Conservation (phyloP, 1,140 invertebrate genomes). For the Ostrea edulis region DNA sequence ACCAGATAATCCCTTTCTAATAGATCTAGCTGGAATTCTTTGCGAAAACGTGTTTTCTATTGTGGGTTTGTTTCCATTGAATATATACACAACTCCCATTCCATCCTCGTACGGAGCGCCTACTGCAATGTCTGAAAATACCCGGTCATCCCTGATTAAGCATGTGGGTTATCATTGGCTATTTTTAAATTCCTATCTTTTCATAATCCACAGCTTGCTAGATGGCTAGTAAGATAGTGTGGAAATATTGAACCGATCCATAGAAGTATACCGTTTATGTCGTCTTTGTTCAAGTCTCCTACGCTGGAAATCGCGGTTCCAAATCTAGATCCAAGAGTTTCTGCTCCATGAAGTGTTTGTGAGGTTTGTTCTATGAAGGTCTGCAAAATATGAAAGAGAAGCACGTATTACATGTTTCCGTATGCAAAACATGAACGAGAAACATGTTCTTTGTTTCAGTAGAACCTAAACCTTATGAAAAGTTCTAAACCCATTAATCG, state of each 20-base stretch:
- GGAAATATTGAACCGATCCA: background rate
- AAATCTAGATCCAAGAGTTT: background rate
- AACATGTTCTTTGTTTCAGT: too few species aligned
- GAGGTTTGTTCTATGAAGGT: background rate
- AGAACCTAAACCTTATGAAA: too few species aligned
- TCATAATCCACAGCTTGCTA: too few species aligned
- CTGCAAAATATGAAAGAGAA: background rate
- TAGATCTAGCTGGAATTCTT: background rate
- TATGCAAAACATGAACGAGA: background rate
- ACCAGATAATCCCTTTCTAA: background rate
- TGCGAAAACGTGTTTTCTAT: background rate
- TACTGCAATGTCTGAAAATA: background rate
- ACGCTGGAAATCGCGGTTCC: background rate
- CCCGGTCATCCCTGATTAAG: too few species aligned
- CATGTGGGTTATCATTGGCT: too few species aligned
- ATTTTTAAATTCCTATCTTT: too few species aligned
- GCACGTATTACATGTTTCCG: too few species aligned
- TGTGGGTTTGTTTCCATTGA: background rate
- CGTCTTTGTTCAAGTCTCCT: background rate
- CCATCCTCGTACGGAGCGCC: background rate
- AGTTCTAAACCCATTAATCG: too few species aligned
- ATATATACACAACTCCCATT: background rate
- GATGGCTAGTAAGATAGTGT: too few species aligned
- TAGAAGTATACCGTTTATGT: background rate
- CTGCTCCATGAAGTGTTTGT: background rate